Percentiles rank a stretch among this genome's conserved stretches.
Evolutionary conservation across 1,140 invertebrate species (phyloP).

Genomic region (Macrotrachela quadricornifera): DNA sequence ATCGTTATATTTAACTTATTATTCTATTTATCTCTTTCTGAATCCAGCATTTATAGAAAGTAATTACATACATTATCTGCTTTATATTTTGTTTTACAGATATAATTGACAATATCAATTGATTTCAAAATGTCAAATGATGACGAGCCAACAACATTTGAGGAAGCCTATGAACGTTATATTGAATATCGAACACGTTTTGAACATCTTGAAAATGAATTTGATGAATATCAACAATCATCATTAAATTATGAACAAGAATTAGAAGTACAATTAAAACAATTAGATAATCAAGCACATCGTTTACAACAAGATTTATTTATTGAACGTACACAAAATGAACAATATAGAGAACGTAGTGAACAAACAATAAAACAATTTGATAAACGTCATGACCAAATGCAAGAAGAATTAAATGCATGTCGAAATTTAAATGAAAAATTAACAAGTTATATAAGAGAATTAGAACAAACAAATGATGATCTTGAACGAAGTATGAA

Average conservation of each 20-base stretch:
- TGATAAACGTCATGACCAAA: constrained; percentile 18
- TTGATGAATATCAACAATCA: constrained; percentile 70
- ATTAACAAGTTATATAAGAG: constrained; percentile 59
- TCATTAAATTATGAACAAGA: constrained; percentile 73
- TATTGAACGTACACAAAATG: not conserved
- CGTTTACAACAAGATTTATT: not conserved
- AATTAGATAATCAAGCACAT: constrained; percentile 58
- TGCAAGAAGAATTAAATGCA: constrained; percentile 47
- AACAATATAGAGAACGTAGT: too few relatives aligned
- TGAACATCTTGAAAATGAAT: constrained; percentile 32
- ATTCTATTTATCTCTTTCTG: too few relatives aligned
- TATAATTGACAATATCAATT: too few relatives aligned
- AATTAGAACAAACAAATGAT: constrained; percentile 90
- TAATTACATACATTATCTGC: too few relatives aligned
- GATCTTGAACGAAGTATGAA: constrained; percentile 77
- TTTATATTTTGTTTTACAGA: too few relatives aligned
- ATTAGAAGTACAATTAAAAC: constrained; percentile 67
- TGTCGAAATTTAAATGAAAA: constrained; percentile 43
- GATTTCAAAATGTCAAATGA: too few relatives aligned
- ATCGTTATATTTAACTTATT: too few relatives aligned
- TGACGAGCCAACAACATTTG: too few relatives aligned
- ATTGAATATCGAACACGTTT: constrained; percentile 11
- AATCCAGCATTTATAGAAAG: too few relatives aligned
- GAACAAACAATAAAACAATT: too few relatives aligned
- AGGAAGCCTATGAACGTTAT: too few relatives aligned